Base-by-base conservation (phyloP, 2,113 vertebrate species). In the Laticauda colubrina region DNA sequence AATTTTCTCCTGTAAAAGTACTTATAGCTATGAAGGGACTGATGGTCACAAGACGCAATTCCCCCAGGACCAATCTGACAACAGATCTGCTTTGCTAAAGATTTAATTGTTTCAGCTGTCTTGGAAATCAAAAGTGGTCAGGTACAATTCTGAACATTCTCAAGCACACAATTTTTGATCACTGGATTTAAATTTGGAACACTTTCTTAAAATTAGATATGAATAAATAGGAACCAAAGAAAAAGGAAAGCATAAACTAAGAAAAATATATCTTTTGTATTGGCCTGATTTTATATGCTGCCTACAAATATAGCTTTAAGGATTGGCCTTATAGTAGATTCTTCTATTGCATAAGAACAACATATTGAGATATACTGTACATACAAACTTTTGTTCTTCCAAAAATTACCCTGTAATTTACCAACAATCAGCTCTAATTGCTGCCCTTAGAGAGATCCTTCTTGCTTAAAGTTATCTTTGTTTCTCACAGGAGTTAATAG, bases 1-100 rank as follows among this genome's bases (percentile, higher is more conserved):
- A 90, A 24, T 39, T 4, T 7, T 59, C 39, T 69, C 92, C 0
- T 45, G 51, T 15, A 43, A 54, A 1, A 1, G 93, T 0, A 18
- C 3, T 1, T 45, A 34, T 0, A 29, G 21, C 5, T 0, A 54
- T 89, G 92, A 61, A 89, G 15, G 5, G 4, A 0, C 0, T 55
- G 92, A 21, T 94, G 51, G 93, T 88, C 15, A 91, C 45, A 89
- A 87, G 81, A 26, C 55, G 0, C 69, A n/a, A 12, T 0, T 34
- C 39, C 81, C 61, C 75, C 85, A 90, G 21, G 87, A 9, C 0
- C 4, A 59, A 29, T 89, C 69, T 29, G 20, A 64, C 0, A 1
- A 57, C 57, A 51, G 93, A 90, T 18, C 88, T 11, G 53, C 29
- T 0, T 87, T 1, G 20, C 0, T 90, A 75, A 0, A 8, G 45